Conservation (phyloP, 1,140 invertebrate genomes). For the Nephila pilipes region DNA sequence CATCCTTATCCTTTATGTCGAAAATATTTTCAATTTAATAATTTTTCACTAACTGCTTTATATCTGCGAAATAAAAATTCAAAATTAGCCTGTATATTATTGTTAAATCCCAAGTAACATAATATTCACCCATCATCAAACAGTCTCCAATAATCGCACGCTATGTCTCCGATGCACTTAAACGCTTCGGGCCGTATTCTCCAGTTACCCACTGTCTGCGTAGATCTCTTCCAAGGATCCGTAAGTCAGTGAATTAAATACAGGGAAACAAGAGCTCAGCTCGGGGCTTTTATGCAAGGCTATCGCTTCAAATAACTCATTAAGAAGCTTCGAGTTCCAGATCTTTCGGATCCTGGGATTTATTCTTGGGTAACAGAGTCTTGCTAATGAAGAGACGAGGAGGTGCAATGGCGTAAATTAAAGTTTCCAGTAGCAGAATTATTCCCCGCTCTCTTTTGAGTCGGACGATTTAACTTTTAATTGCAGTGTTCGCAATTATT, state of each 20-base stretch:
- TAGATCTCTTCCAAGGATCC: not conserved
- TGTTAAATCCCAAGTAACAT: not conserved
- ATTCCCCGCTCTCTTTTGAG: not conserved
- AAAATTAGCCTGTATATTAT: not conserved
- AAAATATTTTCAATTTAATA: no score
- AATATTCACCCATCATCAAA: not conserved
- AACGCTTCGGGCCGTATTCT: no score
- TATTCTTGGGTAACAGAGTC: not conserved
- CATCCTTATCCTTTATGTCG: no score
- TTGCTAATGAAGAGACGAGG: not conserved
- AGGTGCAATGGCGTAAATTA: not conserved
- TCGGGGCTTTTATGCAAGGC: not conserved
- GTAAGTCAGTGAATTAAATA: not conserved
- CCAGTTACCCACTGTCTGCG: not conserved
- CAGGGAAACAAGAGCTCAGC: not conserved
- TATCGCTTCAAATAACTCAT: conserved; percentile 32
- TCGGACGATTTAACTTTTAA: conserved; percentile 2
- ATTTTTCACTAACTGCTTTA: no score
- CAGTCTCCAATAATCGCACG: not conserved
- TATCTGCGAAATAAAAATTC: not conserved
- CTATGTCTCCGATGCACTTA: not conserved
- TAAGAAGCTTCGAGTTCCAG: not conserved
- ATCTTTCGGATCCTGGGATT: conserved; percentile 1
- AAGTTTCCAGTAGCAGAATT: not conserved
- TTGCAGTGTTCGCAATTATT: not conserved